phyloP scores from a whole-genome alignment of 2,888 invertebrate species.

The Ramazzottius varieornatus region DNA sequence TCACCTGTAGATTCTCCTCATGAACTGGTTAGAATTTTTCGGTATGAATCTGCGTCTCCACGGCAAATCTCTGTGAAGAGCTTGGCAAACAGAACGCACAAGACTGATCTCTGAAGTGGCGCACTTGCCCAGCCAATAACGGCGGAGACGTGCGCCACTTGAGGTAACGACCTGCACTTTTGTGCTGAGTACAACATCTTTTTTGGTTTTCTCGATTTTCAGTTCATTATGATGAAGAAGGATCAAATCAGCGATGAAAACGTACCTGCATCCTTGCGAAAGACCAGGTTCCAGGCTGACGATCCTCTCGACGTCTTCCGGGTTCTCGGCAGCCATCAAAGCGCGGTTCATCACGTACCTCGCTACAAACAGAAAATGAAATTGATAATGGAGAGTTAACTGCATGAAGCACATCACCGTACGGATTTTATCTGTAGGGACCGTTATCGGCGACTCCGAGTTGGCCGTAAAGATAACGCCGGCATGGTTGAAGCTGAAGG shows the following conservation, averaged over 20 bases:
- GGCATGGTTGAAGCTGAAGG: neutral
- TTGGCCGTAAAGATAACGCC: slow-evolving; percentile 4
- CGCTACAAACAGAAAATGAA: neutral
- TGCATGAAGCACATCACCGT: neutral
- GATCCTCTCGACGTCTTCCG: neutral
- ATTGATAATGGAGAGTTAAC: neutral
- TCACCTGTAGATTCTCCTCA: too few relatives aligned
- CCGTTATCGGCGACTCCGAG: neutral
- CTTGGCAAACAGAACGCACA: too few relatives aligned
- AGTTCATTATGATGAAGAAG: too few relatives aligned
- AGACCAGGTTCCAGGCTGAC: neutral
- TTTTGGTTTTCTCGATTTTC: too few relatives aligned
- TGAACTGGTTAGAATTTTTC: too few relatives aligned
- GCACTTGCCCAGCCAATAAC: too few relatives aligned
- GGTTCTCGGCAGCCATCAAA: neutral
- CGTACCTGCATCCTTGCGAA: neutral
- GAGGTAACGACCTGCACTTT: too few relatives aligned
- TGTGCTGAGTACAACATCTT: too few relatives aligned
- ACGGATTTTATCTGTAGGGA: neutral
- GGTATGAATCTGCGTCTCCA: too few relatives aligned
- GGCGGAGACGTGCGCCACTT: too few relatives aligned
- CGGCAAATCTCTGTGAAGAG: too few relatives aligned
- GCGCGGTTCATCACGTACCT: neutral
- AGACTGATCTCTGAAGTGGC: too few relatives aligned
- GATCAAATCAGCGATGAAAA: neutral